Percentiles rank a stretch among this genome's conserved stretches.
Evolutionary conservation across 2,797 vertebrate species (phyloP).

Genomic region (Gadopsis bispinosus): DNA sequence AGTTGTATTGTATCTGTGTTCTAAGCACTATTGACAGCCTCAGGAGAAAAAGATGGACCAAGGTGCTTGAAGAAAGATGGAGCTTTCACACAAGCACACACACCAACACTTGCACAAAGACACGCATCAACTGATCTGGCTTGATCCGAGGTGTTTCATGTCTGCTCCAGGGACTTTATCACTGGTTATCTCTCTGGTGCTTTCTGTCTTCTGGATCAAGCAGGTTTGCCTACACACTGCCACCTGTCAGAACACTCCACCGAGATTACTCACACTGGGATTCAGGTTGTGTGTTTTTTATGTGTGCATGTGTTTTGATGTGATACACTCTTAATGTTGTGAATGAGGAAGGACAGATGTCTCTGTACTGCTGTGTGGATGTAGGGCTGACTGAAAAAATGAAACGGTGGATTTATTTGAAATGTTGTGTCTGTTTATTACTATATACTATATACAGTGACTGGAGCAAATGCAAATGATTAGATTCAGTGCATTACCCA

Average conservation of each 20-base stretch:
- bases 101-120: slow-evolving; percentile 17
- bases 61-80: slow-evolving; percentile 38
- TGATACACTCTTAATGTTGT: slow-evolving; percentile 33
- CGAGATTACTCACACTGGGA: slow-evolving; percentile 68
- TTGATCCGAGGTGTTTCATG: slow-evolving; percentile 56
- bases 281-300: slow-evolving; percentile 20
- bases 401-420: slow-evolving; percentile 34
- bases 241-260: slow-evolving; percentile 62
- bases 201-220: slow-evolving; percentile 60
- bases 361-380: slow-evolving; percentile 11
- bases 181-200: slow-evolving; percentile 42
- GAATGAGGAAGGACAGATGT: slow-evolving; percentile 52
- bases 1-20: slow-evolving; percentile 21
- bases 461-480: slow-evolving; percentile 23
- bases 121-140: slow-evolving; percentile 32
- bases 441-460: slow-evolving; percentile 16
- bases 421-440: slow-evolving; percentile 27
- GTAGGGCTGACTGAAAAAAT: slow-evolving; percentile 11
- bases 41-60: slow-evolving; percentile 33
- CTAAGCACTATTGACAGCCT: slow-evolving; percentile 46
- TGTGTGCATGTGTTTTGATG: slow-evolving; percentile 46
- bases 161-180: slow-evolving; percentile 49
- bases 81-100: slow-evolving; percentile 1
- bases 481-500: slow-evolving; percentile 18
- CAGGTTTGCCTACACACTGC: slow-evolving; percentile 53